These are phyloP conservation scores for Eupithecia pulchellata DNA, from an alignment of 2,888 invertebrate genomes.

Conservation along the genomic window DNA sequence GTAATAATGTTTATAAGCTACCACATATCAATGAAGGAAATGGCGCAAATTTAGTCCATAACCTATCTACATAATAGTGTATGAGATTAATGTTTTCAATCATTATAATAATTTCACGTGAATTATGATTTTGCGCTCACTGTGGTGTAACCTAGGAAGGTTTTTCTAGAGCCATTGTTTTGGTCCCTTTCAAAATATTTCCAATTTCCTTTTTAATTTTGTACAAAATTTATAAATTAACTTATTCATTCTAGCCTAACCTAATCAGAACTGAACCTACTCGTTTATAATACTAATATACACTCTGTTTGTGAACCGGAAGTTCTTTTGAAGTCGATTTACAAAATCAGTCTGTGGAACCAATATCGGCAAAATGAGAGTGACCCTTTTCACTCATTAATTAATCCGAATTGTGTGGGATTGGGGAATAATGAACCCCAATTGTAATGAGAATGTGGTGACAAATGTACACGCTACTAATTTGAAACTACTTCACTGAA, in stretches of 20 bases:
- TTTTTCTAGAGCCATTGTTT: not conserved
- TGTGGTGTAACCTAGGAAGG: not conserved
- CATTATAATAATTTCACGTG: too few species aligned
- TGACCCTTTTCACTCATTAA: constrained; percentile 80
- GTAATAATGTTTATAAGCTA: too few species aligned
- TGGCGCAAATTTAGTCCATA: too few species aligned
- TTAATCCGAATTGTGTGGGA: constrained; percentile 67
- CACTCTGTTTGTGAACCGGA: not conserved
- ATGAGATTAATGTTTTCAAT: too few species aligned
- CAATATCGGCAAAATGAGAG: constrained; percentile 71
- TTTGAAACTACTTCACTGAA: constrained; percentile 25
- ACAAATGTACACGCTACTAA: constrained; percentile 33
- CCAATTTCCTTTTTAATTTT: not conserved
- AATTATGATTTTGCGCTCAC: not conserved
- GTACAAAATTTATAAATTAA: not conserved
- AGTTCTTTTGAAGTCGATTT: constrained; percentile 15
- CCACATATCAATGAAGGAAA: too few species aligned
- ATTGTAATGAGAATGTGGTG: constrained; percentile 31
- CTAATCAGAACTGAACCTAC: not conserved
- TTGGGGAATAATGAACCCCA: constrained; percentile 73
- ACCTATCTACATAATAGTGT: too few species aligned
- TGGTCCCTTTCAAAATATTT: not conserved
- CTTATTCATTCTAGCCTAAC: not conserved
- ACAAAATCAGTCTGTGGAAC: constrained; percentile 52
- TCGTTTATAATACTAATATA: not conserved